phyloP scores from a whole-genome alignment of 2,888 invertebrate genomes.

The Diploptera punctata region DNA sequence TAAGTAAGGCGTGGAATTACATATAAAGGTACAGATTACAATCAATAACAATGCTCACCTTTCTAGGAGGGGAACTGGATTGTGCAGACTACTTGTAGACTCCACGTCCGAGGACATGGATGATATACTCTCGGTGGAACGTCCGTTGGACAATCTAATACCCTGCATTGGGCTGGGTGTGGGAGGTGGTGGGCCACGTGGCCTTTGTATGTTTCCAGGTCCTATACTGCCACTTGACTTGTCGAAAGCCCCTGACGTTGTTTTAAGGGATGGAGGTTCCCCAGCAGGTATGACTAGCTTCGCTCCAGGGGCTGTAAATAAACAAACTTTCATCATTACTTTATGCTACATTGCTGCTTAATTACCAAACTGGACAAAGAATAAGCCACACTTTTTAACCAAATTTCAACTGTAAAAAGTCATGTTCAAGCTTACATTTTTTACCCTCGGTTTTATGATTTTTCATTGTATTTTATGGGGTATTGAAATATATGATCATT shows the following conservation, averaged over 20 bases:
- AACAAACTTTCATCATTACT: no score
- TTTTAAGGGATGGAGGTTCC: constrained; percentile 53
- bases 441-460: no score
- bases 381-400: no score
- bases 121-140: constrained; percentile 73
- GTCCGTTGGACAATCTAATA: constrained; percentile 70
- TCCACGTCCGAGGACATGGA: constrained; percentile 66
- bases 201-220: constrained; percentile 60
- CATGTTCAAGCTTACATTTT: no score
- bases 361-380: no score
- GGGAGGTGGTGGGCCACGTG: constrained; percentile 74
- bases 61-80: constrained; percentile 84
- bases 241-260: constrained; percentile 45
- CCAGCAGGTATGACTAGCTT: constrained; percentile 57
- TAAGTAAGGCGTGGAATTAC: no score
- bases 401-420: no score
- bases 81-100: constrained; percentile 56
- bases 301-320: constrained; percentile 49
- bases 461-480: no score
- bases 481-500: no score
- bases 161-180: constrained; percentile 52
- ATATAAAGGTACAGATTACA: no score
- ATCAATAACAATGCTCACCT: no score
- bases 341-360: no score
- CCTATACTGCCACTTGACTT: constrained; percentile 36